Base-by-base conservation (phyloP, 2,797 vertebrate genomes). In the Odontamblyopus rebecca region DNA sequence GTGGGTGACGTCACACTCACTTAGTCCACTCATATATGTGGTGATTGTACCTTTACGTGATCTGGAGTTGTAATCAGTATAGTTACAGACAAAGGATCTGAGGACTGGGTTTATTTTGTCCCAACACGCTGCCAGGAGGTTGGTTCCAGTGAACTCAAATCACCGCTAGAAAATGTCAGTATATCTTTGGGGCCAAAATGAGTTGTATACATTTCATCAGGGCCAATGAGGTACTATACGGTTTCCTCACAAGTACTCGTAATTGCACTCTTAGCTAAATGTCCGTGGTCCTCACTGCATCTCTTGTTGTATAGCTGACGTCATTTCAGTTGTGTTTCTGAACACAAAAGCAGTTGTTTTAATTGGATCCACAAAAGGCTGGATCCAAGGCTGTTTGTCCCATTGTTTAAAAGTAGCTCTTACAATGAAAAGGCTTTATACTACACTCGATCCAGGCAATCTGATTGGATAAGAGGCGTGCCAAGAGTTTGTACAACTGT, bases 341-440 rank as follows among this genome's bases (percentile, higher is more conserved):
- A 48, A 48, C 44, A 48, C 44, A 48, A 48, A 48, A 29, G 13
- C 23, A 50, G 26, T 26, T 48, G 41, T 66, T 66, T 66, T 66
- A 50, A 66, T 64, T 64, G 23, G n/a, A 66, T 51, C 26, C 63
- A 50, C 63, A 66, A 66, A 8, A 29, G 44, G 63, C 41, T 66
- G 26, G 23, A 51, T 26, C 44, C 27, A 51, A 30, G 15, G 15
- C 63, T 30, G 23, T 50, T 65, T 30, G 16, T 50, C 15, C 26
- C 7, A 51, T 44, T 50, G 63, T 65, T 65, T 65, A 50, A 48
- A 50, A 65, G 63, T 65, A 29, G 41, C 63, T 50, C 41, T 65
- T 48, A 16, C 41, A 65, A 8, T 65, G 48, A 65, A 50, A 26
- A 26, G 63, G 26, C 23, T 51, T 66, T 66, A 15, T 66, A 18